Percentiles rank a stretch among this genome's conserved stretches.
Evolutionary conservation across 2,888 invertebrate genomes (phyloP).

Genomic region (Frankliniella fusca): DNA sequence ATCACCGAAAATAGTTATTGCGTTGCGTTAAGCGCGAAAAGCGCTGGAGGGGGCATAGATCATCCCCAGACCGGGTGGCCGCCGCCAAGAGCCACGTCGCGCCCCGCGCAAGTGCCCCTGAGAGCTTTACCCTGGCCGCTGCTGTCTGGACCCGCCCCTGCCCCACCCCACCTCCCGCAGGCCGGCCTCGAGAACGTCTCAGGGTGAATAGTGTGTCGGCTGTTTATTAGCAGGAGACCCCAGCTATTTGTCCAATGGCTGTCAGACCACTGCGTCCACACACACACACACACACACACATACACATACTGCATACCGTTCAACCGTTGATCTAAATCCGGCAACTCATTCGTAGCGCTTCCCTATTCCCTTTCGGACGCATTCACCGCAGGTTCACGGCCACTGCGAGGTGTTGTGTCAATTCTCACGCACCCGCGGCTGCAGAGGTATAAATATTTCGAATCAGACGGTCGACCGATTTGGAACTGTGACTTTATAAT

Average conservation of each 20-base stretch:
- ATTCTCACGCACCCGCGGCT: too few species aligned
- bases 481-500: too few species aligned
- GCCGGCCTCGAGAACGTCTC: not conserved
- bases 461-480: too few species aligned
- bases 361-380: too few species aligned
- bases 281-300: not conserved
- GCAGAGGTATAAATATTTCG: too few species aligned
- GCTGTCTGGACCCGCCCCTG: not conserved
- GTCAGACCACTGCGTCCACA: not conserved
- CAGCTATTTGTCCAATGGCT: not conserved
- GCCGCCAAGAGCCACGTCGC: too few species aligned
- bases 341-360: too few species aligned
- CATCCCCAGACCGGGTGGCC: not conserved
- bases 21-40: not conserved
- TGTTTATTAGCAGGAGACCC: not conserved
- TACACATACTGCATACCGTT: not conserved
- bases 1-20: conserved; percentile 22
- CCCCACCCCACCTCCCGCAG: not conserved
- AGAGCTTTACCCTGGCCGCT: not conserved
- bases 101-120: not conserved
- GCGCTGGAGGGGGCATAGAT: not conserved
- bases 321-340: too few species aligned
- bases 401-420: too few species aligned
- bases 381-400: too few species aligned
- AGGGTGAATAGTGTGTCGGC: not conserved